Evolutionary conservation across 2,888 invertebrate genomes (phyloP), one percentile per base, ranked within the genome.

Genomic region (Amaurobius ferox): DNA sequence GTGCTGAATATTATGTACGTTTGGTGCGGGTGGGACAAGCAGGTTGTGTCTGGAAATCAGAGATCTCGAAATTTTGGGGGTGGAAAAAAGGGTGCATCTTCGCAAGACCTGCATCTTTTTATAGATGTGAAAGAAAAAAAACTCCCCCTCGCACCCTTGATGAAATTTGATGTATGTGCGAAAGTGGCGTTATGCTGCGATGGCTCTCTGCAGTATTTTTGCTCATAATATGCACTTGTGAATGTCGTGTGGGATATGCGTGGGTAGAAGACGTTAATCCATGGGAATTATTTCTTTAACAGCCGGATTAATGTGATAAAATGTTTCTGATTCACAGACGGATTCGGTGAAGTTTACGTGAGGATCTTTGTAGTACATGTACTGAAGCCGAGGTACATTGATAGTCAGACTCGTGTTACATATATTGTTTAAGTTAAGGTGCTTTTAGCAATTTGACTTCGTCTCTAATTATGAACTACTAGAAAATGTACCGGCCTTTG

Each of bases 21-120:
- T 30, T 16, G 64, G 29, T 29, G 64, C 28, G 30, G 28, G 61
- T 39, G n/a, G 48, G 32, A 70, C 78, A 78, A 23, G 66, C 32
- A 66, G 66, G 66, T 66, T 66, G 66, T 66, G 66, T 23, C 30
- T 1, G 35, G 66, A 66, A 66, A 66, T 66, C n/a, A 1, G 66
- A 66, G 35, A 30, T 16, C 19, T n/a, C 32, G 13, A 35, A 66
- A 66, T 66, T 66, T 23, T 66, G 29, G 66, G 35, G 66, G 35
- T 30, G 6, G n/a, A 13, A 6, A 66, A 66, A 66, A n/a, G 32
- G 66, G 35, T 66, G 66, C 55, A 55, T 44, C 16, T n/a, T n/a
- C n/a, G n/a, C n/a, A n/a, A n/a, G n/a, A n/a, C n/a, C 35, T 35
- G 7, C 55, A n/a, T n/a, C n/a, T 55, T 55, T 19, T 6, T n/a